Base-by-base conservation (phyloP, 2,888 invertebrate species). In the Ochropleura plecta region DNA sequence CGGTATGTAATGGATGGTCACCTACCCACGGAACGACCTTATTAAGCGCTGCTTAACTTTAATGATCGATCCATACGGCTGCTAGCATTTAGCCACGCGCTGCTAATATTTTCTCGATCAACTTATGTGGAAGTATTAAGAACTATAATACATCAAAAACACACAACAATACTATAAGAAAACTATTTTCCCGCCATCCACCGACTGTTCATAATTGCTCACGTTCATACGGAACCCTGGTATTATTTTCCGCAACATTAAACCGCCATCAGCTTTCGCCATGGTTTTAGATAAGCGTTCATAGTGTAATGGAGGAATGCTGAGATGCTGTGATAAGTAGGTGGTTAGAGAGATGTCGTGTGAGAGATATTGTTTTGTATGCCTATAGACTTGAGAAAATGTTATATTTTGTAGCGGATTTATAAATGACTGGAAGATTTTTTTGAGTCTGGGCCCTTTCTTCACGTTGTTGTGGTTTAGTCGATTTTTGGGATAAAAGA, bases 161-260 rank as follows among this genome's bases (percentile, higher is more conserved):
- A 55, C 53, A 77, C 57, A 57, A 42, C n/a, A 69, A 63, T 63
- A 59, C 51, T 55, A 55, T 12, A 68, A 40, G 60, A 79, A 68
- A 83, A 65, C 55, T 0, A 60, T 71, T 79, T 82, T 75, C 71
- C 67, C 48, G 16, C 60, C n/a, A 69, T 44, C 16, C 20, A 44
- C 12, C n/a, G 18, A 40, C 49, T 59, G 74, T 46, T 82, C 49
- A 49, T 83, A 83, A 83, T 81, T 75, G 70, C 64, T 51, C 70
- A 66, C 69, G 68, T 62, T 62, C 46, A 44, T 65, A 76, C 49
- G n/a, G 49, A 71, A 75, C 59, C 49, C 42, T 6, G 10, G 20
- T 30, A 40, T 79, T 69, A 82, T 81, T 83, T 83, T 81, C 79
- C 55, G 65, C 83, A 60, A 83, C 80, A 82, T 82, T 82, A 79